These are phyloP conservation scores for Exocentrus adspersus DNA, from an alignment of 2,888 invertebrate genomes.

Conservation along the genomic window DNA sequence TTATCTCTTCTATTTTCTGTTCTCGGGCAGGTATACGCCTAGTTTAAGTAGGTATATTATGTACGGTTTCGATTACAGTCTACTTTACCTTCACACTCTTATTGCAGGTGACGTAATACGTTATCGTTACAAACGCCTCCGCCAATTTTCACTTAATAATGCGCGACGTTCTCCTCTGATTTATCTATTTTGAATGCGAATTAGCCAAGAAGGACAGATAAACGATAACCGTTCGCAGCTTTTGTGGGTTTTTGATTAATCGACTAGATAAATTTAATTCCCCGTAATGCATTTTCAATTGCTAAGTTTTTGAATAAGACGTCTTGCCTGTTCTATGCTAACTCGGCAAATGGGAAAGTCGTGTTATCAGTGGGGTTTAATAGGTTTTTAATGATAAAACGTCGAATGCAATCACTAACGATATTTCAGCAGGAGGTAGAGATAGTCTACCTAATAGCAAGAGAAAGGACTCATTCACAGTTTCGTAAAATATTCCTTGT, in stretches of 20 bases:
- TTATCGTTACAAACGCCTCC: conserved; percentile 1
- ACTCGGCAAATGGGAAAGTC: background rate
- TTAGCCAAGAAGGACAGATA: background rate
- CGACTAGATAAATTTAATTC: background rate
- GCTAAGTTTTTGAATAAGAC: background rate
- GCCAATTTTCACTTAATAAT: background rate
- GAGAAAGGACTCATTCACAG: no score
- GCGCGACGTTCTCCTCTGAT: background rate
- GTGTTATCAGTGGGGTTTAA: background rate
- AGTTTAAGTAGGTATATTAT: no score
- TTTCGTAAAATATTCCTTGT: no score
- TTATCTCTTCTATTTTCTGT: no score
- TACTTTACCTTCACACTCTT: background rate
- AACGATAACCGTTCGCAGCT: background rate
- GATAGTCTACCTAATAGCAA: no score
- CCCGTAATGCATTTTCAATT: background rate
- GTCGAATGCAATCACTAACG: background rate
- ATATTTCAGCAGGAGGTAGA: no score
- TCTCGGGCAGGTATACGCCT: no score
- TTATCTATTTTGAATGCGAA: conserved; percentile 2
- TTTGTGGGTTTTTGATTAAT: background rate
- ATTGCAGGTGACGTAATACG: background rate
- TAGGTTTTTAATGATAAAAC: background rate
- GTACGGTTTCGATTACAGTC: no score
- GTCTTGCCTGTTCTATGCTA: background rate